These are phyloP conservation scores for Aleadryas rufinucha DNA, from an alignment of 2,113 vertebrate species.

Conservation along the genomic window DNA sequence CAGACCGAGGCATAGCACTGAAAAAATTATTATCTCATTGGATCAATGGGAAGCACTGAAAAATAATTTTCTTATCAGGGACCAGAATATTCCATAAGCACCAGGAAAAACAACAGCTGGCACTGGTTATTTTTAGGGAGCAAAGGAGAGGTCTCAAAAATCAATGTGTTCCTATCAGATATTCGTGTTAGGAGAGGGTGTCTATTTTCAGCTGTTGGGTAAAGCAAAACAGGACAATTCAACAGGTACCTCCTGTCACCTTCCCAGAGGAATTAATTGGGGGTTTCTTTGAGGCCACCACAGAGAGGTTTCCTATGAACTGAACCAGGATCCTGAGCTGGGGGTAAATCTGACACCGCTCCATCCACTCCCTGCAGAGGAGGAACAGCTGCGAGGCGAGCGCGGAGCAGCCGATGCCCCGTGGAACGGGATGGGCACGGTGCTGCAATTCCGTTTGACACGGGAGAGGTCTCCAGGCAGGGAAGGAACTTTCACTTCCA, in stretches of 20 bases:
- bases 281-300: neutral
- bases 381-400: neutral
- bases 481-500: neutral
- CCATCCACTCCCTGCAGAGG: neutral
- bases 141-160: neutral
- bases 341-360: neutral
- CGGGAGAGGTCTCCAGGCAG: neutral
- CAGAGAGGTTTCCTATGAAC: neutral
- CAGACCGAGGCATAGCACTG: accelerated
- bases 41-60: accelerated
- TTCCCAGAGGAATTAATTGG: neutral
- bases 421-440: accelerated
- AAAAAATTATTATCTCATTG: neutral
- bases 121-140: neutral
- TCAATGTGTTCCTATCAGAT: neutral
- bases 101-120: neutral
- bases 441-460: accelerated
- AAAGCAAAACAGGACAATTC: neutral
- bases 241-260: neutral
- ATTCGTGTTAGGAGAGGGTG: neutral
- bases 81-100: neutral
- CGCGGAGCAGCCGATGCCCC: accelerated
- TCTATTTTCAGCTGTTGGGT: neutral
- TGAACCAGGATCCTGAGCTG: neutral
- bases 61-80: neutral